Evolutionary conservation across 23 tunicate genomes (phyloP).

Genomic region (Trididemnum miniatum): DNA sequence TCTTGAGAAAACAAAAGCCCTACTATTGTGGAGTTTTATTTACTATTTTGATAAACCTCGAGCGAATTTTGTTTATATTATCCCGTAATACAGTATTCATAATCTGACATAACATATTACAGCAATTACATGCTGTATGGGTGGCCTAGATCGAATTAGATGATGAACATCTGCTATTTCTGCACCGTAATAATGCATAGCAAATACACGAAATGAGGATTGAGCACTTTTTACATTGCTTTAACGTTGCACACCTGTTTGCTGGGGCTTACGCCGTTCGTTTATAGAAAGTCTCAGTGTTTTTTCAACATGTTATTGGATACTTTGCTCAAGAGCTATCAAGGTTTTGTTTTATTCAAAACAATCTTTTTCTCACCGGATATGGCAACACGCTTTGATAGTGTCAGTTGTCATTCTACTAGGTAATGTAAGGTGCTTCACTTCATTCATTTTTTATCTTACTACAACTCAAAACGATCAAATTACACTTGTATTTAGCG

Average conservation of each 20-base stretch:
- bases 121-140: constrained; percentile 6
- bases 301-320: neutral
- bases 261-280: too few relatives aligned
- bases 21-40: too few relatives aligned
- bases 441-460: neutral
- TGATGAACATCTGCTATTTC: neutral
- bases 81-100: neutral
- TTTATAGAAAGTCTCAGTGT: too few relatives aligned
- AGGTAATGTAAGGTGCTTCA: neutral
- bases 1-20: too few relatives aligned
- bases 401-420: neutral
- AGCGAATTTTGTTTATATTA: too few relatives aligned
- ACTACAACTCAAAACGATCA: neutral
- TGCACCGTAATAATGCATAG: too few relatives aligned
- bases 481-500: neutral
- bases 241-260: too few relatives aligned
- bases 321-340: neutral
- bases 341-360: neutral
- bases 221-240: too few relatives aligned
- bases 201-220: too few relatives aligned
- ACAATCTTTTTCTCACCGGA: neutral
- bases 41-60: too few relatives aligned
- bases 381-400: constrained; percentile 5
- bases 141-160: neutral
- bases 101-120: neutral